Conservation (phyloP, 2,797 vertebrate genomes). For the Poeciliopsis turneri region DNA sequence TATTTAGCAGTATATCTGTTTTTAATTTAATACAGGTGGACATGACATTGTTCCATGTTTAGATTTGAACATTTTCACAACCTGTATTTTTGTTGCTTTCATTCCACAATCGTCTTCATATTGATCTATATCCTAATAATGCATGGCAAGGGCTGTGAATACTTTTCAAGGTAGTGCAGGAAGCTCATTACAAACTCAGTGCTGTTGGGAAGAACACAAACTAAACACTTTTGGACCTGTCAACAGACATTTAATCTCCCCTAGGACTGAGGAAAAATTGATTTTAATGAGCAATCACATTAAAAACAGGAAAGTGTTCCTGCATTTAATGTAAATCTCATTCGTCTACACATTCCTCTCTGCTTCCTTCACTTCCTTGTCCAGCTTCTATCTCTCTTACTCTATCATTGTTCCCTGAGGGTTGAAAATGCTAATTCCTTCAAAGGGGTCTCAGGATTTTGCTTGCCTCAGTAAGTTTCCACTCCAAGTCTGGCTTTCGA, state of each 20-base stretch:
- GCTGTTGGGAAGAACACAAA: constrained; percentile 32
- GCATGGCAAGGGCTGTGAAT: neutral
- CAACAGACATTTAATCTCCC: constrained; percentile 67
- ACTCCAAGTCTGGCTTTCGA: constrained; percentile 55
- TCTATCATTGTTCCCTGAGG: constrained; percentile 47
- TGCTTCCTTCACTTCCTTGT: constrained; percentile 38
- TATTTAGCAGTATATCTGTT: neutral
- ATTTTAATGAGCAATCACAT: constrained; percentile 38
- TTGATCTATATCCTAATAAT: too few relatives aligned
- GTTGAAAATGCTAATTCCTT: constrained; percentile 76
- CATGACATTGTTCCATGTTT: neutral
- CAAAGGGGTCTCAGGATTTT: constrained; percentile 71
- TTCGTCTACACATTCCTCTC: constrained; percentile 25
- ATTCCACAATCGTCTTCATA: neutral
- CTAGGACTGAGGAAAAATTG: constrained; percentile 55
- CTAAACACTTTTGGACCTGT: constrained; percentile 68
- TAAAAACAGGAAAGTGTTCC: constrained; percentile 61
- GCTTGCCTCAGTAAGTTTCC: constrained; percentile 74
- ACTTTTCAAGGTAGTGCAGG: neutral
- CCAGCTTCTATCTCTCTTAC: constrained; percentile 40
- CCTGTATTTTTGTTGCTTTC: neutral
- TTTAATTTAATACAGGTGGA: neutral
- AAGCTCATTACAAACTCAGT: constrained; percentile 29
- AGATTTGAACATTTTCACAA: neutral
- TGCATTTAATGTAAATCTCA: constrained; percentile 54